A percentile compares a stretch with the other conserved stretches of the same genome.
phyloP scores from a whole-genome alignment of 1,140 invertebrate species.

The Drosophila carrolli region DNA sequence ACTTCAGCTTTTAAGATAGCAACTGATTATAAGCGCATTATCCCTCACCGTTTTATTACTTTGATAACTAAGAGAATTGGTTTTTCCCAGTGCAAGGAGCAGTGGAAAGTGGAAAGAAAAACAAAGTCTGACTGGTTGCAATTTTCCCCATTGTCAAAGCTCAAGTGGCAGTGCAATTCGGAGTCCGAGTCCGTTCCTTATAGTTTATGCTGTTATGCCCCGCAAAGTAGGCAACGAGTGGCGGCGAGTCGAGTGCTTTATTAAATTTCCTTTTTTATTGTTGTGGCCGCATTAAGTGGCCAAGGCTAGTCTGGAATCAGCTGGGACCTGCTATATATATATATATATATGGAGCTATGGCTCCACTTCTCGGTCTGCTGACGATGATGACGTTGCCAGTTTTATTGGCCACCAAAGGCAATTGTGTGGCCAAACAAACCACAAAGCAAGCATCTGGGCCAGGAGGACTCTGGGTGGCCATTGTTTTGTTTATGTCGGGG shows the following conservation, averaged over 20 bases:
- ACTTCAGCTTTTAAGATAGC: not conserved
- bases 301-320: conserved; percentile 55
- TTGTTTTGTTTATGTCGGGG: conserved; percentile 52
- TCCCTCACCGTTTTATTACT: not conserved
- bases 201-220: conserved; percentile 76
- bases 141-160: conserved; percentile 72
- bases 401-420: conserved; percentile 73
- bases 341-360: conserved; percentile 1
- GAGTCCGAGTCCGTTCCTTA: conserved; percentile 34
- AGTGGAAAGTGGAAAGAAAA: conserved; percentile 39
- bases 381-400: conserved; percentile 57
- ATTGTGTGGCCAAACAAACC: conserved; percentile 67
- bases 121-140: conserved; percentile 47
- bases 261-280: conserved; percentile 80
- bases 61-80: not conserved
- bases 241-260: conserved; percentile 70
- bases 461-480: conserved; percentile 34
- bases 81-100: conserved; percentile 10
- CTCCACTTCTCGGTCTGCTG: conserved; percentile 32
- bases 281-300: conserved; percentile 80
- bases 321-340: conserved; percentile 35
- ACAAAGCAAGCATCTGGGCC: conserved; percentile 56
- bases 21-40: not conserved
- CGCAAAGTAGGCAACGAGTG: conserved; percentile 74
- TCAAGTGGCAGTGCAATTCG: conserved; percentile 64